These are phyloP conservation scores for Caenorhabditis sulstoni DNA, from an alignment of 2,888 invertebrate genomes.

Conservation along the genomic window DNA sequence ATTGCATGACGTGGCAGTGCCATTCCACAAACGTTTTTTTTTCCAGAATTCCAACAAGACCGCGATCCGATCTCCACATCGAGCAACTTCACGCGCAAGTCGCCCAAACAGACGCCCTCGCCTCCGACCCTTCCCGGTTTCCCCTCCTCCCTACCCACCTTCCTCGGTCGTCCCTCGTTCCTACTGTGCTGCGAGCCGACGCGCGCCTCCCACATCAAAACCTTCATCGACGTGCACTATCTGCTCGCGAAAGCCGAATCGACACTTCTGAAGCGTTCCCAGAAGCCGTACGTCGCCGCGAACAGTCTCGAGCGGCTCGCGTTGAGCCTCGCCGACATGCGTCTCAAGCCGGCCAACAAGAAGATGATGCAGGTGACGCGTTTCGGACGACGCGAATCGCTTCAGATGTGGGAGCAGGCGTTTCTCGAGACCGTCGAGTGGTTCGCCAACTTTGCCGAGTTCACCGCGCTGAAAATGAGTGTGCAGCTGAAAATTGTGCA, in stretches of 20 bases:
- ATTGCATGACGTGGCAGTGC: no score
- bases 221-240: constrained; percentile 15
- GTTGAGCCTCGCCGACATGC: constrained; percentile 15
- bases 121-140: no score
- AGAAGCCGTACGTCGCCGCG: constrained; percentile 1
- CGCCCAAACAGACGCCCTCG: no score
- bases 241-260: constrained; percentile 21
- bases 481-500: constrained; percentile 26
- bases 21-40: not conserved
- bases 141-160: constrained; percentile 5
- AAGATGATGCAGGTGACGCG: constrained; percentile 6
- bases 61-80: constrained; percentile 25
- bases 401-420: constrained; percentile 25
- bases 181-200: constrained; percentile 35
- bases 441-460: constrained; percentile 40
- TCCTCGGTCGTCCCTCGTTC: constrained; percentile 25
- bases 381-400: constrained; percentile 28
- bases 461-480: constrained; percentile 2
- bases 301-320: constrained; percentile 31
- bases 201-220: constrained; percentile 5
- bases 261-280: not conserved
- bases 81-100: not conserved
- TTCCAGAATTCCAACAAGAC: constrained; percentile 28
- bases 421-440: constrained; percentile 25
- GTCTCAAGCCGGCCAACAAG: constrained; percentile 9